phyloP scores from a whole-genome alignment of 2,888 invertebrate genomes.

The Drosophila testacea region DNA sequence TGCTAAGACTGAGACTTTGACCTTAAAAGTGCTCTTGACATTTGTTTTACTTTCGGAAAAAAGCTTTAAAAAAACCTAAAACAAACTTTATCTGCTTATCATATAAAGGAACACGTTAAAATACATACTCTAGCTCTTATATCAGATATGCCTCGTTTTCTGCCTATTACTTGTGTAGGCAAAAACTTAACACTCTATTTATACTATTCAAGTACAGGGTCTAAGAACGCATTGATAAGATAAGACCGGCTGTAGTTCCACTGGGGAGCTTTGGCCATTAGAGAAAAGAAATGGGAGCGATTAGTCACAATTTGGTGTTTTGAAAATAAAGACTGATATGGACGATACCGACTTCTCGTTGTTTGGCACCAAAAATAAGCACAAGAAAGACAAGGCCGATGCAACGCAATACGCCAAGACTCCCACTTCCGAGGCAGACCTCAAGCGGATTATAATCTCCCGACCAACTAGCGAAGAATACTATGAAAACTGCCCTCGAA shows the following conservation, averaged over 20 bases:
- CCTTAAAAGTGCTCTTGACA: too few species aligned
- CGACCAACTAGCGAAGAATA: conserved; percentile 80
- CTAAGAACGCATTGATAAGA: conserved; percentile 58
- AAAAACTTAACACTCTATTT: too few species aligned
- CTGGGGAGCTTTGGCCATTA: conserved; percentile 48
- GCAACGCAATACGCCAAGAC: conserved; percentile 59
- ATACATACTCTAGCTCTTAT: too few species aligned
- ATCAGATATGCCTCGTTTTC: too few species aligned
- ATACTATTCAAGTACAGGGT: too few species aligned
- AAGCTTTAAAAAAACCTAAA: too few species aligned
- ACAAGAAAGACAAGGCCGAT: conserved; percentile 82
- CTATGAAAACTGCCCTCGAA: conserved; percentile 86
- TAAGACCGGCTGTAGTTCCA: conserved; percentile 36
- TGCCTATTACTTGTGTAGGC: too few species aligned
- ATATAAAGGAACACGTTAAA: too few species aligned
- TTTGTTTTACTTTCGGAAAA: too few species aligned
- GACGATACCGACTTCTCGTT: conserved; percentile 80
- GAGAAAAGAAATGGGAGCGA: conserved; percentile 17
- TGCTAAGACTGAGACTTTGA: too few species aligned
- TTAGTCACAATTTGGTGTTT: conserved; percentile 62
- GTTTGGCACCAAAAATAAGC: conserved; percentile 75
- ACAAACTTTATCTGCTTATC: too few species aligned
- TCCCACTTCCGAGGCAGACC: conserved; percentile 57
- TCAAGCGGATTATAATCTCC: conserved; percentile 75
- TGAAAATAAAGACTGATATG: conserved; percentile 57